Conservation (phyloP, 2,113 vertebrate species). For the Oenanthe oenanthe region DNA sequence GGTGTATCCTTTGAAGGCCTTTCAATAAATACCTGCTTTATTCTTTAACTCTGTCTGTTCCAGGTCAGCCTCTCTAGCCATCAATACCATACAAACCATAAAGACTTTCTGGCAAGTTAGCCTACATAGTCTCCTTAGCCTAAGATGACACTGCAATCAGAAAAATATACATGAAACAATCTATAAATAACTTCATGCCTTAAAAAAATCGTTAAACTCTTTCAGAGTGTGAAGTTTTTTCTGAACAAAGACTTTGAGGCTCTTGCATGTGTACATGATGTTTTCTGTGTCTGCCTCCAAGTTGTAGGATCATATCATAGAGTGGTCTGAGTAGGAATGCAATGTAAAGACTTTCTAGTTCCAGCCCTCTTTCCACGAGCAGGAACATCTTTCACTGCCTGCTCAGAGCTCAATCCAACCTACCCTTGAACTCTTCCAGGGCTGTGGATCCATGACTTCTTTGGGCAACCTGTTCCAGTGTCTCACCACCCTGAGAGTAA, state of each 20-base stretch:
- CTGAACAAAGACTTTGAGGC: not conserved
- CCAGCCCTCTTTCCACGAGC: not conserved
- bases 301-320: too few species aligned
- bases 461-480: not conserved
- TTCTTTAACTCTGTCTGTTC: too few species aligned
- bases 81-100: not conserved
- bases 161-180: not conserved
- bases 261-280: not conserved
- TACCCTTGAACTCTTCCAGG: not conserved
- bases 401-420: not conserved
- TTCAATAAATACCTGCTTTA: too few species aligned
- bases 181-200: not conserved
- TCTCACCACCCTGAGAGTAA: not conserved
- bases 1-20: too few species aligned
- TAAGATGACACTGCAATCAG: not conserved
- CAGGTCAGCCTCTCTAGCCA: too few species aligned
- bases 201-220: not conserved
- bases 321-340: not conserved
- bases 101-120: not conserved
- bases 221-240: not conserved
- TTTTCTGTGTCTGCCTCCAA: not conserved
- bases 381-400: not conserved
- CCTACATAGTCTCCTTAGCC: not conserved
- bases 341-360: not conserved
- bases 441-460: not conserved